A percentile compares a stretch with the other conserved stretches of the same genome.
Conservation (phyloP, 2,797 vertebrate species). For the Sebastes steindachneri region DNA sequence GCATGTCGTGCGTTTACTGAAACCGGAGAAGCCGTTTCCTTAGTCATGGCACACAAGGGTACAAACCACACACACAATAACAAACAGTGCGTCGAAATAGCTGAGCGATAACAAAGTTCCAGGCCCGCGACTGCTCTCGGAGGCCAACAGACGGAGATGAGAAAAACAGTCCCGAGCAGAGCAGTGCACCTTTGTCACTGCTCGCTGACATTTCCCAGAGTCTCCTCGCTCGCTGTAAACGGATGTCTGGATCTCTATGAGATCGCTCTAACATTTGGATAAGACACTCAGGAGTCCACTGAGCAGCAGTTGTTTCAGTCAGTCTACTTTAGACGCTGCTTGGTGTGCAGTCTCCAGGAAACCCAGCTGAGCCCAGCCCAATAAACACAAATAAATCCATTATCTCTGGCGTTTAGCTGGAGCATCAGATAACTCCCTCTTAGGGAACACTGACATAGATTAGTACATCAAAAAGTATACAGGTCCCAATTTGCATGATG, state of each 20-base stretch:
- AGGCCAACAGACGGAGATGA: conserved; percentile 14
- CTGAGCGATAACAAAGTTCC: conserved; percentile 54
- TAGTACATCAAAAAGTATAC: conserved; percentile 29
- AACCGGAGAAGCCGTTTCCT: conserved; percentile 63
- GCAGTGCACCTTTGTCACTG: conserved; percentile 19
- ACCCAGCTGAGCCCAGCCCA: conserved; percentile 49
- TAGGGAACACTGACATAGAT: conserved; percentile 35
- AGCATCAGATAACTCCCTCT: conserved; percentile 37
- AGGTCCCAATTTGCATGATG: conserved; percentile 23
- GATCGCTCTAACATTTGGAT: conserved; percentile 23
- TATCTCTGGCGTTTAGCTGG: conserved; percentile 44
- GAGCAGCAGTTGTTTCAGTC: conserved; percentile 39
- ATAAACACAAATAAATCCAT: conserved; percentile 63
- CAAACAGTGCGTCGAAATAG: conserved; percentile 56
- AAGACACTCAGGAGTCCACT: background rate
- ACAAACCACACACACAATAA: conserved; percentile 59
- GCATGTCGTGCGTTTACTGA: conserved; percentile 58
- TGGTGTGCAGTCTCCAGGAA: conserved; percentile 54
- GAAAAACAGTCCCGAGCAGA: conserved; percentile 6
- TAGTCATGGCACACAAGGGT: conserved; percentile 52
- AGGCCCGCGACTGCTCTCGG: background rate
- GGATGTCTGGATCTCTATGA: conserved; percentile 22
- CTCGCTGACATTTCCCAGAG: conserved; percentile 58
- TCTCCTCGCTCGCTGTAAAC: conserved; percentile 26
- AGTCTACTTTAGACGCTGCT: conserved; percentile 5